phyloP scores from a whole-genome alignment of 2,797 vertebrate species.

The Sebastes taczanowskii region DNA sequence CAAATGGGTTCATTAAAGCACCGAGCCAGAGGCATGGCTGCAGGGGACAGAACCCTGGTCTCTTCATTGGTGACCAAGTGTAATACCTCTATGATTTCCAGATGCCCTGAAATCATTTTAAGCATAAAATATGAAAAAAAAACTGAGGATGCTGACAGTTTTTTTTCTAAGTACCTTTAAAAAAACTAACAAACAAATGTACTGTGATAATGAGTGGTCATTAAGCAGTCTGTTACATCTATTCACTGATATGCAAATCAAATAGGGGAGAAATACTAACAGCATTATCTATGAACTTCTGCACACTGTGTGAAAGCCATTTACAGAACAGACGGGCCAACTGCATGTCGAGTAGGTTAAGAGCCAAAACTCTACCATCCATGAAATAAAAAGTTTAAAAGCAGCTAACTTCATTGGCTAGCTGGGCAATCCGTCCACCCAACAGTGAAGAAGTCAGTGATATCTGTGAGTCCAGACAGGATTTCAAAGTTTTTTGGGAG shows the following conservation, averaged over 20 bases:
- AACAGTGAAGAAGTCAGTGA: not conserved
- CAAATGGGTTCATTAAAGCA: constrained; percentile 46
- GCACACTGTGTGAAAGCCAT: constrained; percentile 21
- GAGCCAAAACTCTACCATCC: constrained; percentile 24
- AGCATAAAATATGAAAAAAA: not conserved
- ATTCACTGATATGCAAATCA: constrained; percentile 30
- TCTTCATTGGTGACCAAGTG: not conserved
- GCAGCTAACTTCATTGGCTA: constrained; percentile 3
- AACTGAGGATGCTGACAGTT: not conserved
- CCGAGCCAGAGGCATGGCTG: constrained; percentile 52
- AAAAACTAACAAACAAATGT: not conserved
- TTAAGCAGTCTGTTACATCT: not conserved
- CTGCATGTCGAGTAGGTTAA: constrained; percentile 22
- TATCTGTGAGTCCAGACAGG: constrained; percentile 1
- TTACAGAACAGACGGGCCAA: constrained; percentile 3
- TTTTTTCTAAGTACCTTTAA: not conserved
- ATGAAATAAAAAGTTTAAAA: constrained; percentile 44
- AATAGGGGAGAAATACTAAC: constrained; percentile 4
- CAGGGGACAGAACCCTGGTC: constrained; percentile 27
- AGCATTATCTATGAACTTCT: constrained; percentile 6
- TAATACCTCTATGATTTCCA: not conserved
- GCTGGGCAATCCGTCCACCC: not conserved
- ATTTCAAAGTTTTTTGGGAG: not conserved
- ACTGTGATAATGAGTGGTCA: not conserved
- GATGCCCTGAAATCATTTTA: constrained; percentile 3